Conservation (phyloP, 2,797 vertebrate genomes). For the Macropus fuliginosus region DNA sequence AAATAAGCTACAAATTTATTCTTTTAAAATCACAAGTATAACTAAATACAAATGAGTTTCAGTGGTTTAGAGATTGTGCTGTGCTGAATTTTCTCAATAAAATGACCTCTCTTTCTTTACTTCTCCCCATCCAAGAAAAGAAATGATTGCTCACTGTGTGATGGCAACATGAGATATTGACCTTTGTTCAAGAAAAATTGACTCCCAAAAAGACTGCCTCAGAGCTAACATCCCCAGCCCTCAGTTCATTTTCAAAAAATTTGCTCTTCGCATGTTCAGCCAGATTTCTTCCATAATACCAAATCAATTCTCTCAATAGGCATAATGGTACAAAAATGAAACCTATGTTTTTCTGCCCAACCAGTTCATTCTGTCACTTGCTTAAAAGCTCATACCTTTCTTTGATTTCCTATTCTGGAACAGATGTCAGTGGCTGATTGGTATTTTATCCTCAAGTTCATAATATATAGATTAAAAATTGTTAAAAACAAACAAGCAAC, state of each 20-base stretch:
- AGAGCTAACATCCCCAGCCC: conserved; percentile 77
- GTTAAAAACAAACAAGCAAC: conserved; percentile 73
- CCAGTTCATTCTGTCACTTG: conserved; percentile 97
- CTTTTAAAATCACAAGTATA: conserved; percentile 74
- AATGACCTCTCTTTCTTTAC: conserved; percentile 70
- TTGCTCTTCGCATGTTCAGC: conserved; percentile 83
- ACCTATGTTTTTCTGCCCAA: conserved; percentile 94
- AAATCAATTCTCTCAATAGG: conserved; percentile 99
- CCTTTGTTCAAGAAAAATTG: conserved; percentile 94
- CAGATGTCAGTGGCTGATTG: conserved; percentile 96
- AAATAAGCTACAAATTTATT: conserved; percentile 68
- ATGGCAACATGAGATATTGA: conserved; percentile 83
- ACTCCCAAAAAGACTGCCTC: conserved; percentile 79
- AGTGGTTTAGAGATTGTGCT: conserved; percentile 78
- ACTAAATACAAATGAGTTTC: conserved; percentile 79
- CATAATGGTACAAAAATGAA: conserved; percentile 99
- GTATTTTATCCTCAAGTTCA: conserved; percentile 96
- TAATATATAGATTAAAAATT: conserved; percentile 90
- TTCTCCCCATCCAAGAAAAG: conserved; percentile 74
- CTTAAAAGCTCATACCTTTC: conserved; percentile 96
- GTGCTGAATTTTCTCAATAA: conserved; percentile 74
- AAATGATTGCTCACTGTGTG: conserved; percentile 88
- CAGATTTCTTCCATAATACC: conserved; percentile 97
- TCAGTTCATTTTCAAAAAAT: conserved; percentile 63
- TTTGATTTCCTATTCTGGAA: conserved; percentile 98